phyloP scores from a whole-genome alignment of 2,113 vertebrate genomes.

The Jacana jacana region DNA sequence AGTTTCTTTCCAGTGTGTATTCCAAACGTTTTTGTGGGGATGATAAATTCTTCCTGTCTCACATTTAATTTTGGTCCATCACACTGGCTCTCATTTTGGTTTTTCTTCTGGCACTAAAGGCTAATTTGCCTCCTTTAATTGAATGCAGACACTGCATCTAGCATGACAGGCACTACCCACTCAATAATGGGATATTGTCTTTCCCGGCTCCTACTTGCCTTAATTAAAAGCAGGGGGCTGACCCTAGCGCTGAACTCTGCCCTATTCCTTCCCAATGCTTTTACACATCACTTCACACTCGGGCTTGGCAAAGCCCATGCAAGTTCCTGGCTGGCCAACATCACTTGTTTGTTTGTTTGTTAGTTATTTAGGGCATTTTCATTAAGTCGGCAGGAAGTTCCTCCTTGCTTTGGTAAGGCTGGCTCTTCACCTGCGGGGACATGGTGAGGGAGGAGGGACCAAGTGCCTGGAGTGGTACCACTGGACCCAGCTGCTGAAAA shows the following conservation, averaged over 20 bases:
- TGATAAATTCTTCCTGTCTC: slow-evolving; percentile 25
- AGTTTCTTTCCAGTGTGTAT: slow-evolving; percentile 16
- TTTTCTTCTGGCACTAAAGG: slow-evolving; percentile 11
- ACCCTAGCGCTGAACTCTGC: background rate
- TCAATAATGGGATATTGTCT: slow-evolving; percentile 26
- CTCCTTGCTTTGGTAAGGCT: background rate
- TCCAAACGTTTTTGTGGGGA: slow-evolving; percentile 47
- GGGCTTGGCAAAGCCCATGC: background rate
- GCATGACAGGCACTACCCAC: background rate
- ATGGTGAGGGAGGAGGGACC: rapidly evolving
- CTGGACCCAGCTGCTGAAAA: background rate
- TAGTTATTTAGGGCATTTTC: background rate
- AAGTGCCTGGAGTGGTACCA: background rate
- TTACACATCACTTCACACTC: background rate
- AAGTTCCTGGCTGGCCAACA: background rate
- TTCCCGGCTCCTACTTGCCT: background rate
- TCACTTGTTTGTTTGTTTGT: background rate
- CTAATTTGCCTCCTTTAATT: slow-evolving; percentile 43
- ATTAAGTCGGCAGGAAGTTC: rapidly evolving
- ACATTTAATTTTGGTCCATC: slow-evolving; percentile 39
- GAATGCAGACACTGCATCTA: slow-evolving; percentile 1
- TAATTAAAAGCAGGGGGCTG: slow-evolving; percentile 36
- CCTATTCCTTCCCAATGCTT: background rate
- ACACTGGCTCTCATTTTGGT: background rate
- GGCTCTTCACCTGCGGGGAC: background rate